Base-by-base conservation (phyloP, 2,797 vertebrate genomes). In the Cynodonichthys magdalenae region DNA sequence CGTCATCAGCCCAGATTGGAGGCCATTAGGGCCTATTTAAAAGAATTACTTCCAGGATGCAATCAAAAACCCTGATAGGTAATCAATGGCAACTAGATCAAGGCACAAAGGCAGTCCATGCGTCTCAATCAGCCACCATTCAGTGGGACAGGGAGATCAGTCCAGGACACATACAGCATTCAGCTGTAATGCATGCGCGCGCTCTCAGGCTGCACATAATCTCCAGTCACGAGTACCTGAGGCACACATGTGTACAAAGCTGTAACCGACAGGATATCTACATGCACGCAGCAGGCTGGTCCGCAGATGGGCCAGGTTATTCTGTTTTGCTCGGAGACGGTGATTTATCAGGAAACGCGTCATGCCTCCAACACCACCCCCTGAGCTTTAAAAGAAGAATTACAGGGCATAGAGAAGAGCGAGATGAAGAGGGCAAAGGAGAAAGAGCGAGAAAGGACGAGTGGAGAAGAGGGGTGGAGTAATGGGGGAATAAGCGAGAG, bases 71-170 rank as follows among this genome's bases (percentile, higher is more conserved):
- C 77, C 83, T 90, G 91, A 93, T 92, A 92, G 92, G 87, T 93
- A 92, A 92, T 93, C 92, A 90, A 93, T 93, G 89, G 87, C 86
- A 93, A 93, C 89, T 80, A 87, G 91, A 93, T 93, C 92, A 92
- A 74, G 69, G 85, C 90, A 89, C 89, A 90, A 89, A 87, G 87
- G 85, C 85, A 85, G 89, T 84, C 85, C 84, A 91, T 92, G 90
- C 70, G 84, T 92, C 89, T 91, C 90, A 93, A 93, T 93, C 90
- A 91, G 90, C 83, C 81, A 79, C 86, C 85, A 92, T 90, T 90
- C 89, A 91, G 85, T 69, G 72, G 79, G 89, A 87, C 90, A 89
- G 84, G 63, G 85, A 82, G 82, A 87, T 84, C 87, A 74, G 85
- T 85, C 71, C 84, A 15, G 71, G 82, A 75, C 82, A 84, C 71